Evolutionary conservation across 1,140 invertebrate genomes (phyloP).

Genomic region (Bombus vancouverensis): DNA sequence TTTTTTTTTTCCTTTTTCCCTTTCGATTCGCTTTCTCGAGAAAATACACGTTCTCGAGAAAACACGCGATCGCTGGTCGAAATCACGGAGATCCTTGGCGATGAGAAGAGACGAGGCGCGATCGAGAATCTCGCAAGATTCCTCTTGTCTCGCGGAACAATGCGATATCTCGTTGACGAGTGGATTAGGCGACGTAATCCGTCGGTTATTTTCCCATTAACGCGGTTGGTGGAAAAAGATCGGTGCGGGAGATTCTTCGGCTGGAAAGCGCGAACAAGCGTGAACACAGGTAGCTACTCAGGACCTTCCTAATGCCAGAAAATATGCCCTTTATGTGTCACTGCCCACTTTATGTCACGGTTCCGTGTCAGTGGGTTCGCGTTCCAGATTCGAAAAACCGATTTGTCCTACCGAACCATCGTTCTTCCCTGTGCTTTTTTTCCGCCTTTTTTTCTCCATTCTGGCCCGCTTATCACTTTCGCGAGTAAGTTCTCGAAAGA

Average conservation of each 20-base stretch:
- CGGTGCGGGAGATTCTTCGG: slow-evolving; percentile 69
- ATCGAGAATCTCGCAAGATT: slow-evolving; percentile 18
- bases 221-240: slow-evolving; percentile 56
- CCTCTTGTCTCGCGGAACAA: slow-evolving; percentile 50
- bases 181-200: slow-evolving; percentile 69
- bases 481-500: neutral
- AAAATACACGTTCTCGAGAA: neutral
- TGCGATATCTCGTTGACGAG: slow-evolving; percentile 65
- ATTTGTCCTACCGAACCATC: neutral
- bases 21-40: neutral
- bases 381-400: neutral
- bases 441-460: neutral
- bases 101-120: neutral
- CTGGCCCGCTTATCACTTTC: no score
- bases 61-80: neutral
- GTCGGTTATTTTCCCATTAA: slow-evolving; percentile 69
- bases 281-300: slow-evolving; percentile 80
- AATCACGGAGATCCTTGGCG: no score
- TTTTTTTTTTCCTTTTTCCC: neutral
- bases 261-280: slow-evolving; percentile 69
- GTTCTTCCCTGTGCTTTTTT: no score
- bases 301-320: slow-evolving; percentile 75
- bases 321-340: slow-evolving; percentile 83
- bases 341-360: slow-evolving; percentile 77
- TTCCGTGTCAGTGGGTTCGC: slow-evolving; percentile 63